Base-by-base conservation (phyloP, 2,797 vertebrate species). In the Tauraco hartlaubi region DNA sequence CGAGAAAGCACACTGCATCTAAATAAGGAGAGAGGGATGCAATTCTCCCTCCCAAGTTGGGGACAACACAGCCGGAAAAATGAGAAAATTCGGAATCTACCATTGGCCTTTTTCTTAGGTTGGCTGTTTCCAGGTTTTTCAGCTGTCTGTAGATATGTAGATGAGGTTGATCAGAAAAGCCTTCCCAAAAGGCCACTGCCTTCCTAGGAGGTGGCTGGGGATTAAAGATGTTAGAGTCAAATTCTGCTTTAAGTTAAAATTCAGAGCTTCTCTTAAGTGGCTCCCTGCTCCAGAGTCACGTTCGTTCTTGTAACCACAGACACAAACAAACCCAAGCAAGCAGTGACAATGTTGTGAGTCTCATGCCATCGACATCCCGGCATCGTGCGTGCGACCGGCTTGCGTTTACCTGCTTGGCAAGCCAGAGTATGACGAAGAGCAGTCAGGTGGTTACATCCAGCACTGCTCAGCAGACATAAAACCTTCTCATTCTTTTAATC, bases 291-390 rank as follows among this genome's bases (percentile, higher is more conserved):
- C 82, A 90, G 22, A 62, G 25, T 11, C 52, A 66, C 0, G 0
- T 9, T 58, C 72, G 37, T 26, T 56, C 20, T 0, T 58, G 43
- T 9, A 19, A 51, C 33, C 67, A 67, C 59, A 64, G 83, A 31
- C 49, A 54, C 35, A 59, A 73, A 82, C 9, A 28, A 71, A 85
- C 15, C 31, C 0, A 0, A 78, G 64, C 52, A 43, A 64, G 64
- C 1, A 44, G 61, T 13, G 41, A 31, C 73, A 44, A 3, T 8
- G 49, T 18, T 41, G 14, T 1, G 8, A 1, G 1, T 12, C 33
- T 43, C 35, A 67, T 0, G 1, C 9, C 49, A 46, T 0, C 0
- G 0, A 44, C 0, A 1, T 44, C 48, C 1, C 13, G n/a, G 43
- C 74, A 63, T 54, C 0, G 2, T 8, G 29, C 2, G 0, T 8